Evolutionary conservation across 2,888 invertebrate genomes (phyloP).

Genomic region (Glyphotaelius pellucidus): DNA sequence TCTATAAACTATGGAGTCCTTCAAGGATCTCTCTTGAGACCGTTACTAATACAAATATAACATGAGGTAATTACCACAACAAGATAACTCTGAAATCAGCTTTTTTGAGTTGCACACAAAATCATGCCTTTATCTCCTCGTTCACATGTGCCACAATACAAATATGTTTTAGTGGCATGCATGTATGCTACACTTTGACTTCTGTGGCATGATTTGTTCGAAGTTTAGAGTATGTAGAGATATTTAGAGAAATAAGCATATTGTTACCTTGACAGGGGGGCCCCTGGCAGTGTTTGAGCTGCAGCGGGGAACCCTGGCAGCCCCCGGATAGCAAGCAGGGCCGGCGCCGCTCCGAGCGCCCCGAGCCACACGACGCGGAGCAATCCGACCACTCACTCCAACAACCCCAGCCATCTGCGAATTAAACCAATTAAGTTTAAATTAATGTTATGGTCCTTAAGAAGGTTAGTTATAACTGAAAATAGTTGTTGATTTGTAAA

Average conservation of each 20-base stretch:
- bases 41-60: neutral
- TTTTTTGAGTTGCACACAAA: too few species aligned
- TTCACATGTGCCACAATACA: too few species aligned
- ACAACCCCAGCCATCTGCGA: conserved; percentile 86
- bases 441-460: too few species aligned
- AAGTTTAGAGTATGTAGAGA: neutral
- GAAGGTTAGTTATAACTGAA: too few species aligned
- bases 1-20: too few species aligned
- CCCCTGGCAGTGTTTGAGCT: conserved; percentile 84
- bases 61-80: neutral
- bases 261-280: conserved; percentile 75
- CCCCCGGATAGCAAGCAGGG: conserved; percentile 80
- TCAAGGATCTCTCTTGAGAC: too few species aligned
- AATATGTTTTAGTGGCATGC: too few species aligned
- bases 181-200: neutral
- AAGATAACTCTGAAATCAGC: too few species aligned
- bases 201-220: neutral
- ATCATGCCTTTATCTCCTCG: too few species aligned
- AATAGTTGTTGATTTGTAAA: too few species aligned
- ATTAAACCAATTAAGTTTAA: neutral
- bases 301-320: conserved; percentile 81
- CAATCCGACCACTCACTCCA: conserved; percentile 93
- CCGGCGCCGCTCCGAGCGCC: conserved; percentile 82
- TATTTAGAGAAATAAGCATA: neutral
- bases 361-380: conserved; percentile 85